A percentile compares a stretch with the other conserved stretches of the same genome.
These are phyloP conservation scores for Glaucomys volans DNA, from an alignment of 2,113 vertebrate species.

Conservation along the genomic window DNA sequence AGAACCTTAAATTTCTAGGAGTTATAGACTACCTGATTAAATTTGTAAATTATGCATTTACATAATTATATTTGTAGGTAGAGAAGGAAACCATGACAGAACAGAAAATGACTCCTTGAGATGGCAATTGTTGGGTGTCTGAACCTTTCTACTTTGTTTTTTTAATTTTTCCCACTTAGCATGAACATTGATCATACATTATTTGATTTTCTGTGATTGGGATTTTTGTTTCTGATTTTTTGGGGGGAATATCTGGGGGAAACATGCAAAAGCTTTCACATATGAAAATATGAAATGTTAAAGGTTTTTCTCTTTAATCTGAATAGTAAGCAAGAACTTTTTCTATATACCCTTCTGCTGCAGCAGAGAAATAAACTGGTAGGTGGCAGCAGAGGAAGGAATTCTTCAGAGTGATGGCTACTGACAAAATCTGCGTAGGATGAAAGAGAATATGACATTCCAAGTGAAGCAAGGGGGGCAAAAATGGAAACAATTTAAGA, in stretches of 20 bases:
- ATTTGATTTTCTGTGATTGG: constrained; percentile 54
- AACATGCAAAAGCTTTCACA: constrained; percentile 54
- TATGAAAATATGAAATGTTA: constrained; percentile 76
- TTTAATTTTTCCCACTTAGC: constrained; percentile 48
- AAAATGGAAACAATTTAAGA: constrained; percentile 75
- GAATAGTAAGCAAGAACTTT: constrained; percentile 86
- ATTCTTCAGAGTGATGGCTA: constrained; percentile 80
- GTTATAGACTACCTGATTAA: constrained; percentile 37
- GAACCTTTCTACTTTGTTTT: background rate
- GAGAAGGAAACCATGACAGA: background rate
- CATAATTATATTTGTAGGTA: constrained; percentile 11
- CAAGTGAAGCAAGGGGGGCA: constrained; percentile 76
- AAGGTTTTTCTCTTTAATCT: constrained; percentile 74
- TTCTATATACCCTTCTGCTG: constrained; percentile 90
- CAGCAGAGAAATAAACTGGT: constrained; percentile 89
- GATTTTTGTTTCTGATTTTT: constrained; percentile 56
- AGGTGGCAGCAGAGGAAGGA: constrained; percentile 88
- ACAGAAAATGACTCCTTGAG: constrained; percentile 41
- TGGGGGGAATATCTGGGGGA: constrained; percentile 32
- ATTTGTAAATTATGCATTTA: background rate
- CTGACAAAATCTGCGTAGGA: constrained; percentile 79
- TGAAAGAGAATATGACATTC: constrained; percentile 79
- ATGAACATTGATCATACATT: constrained; percentile 65
- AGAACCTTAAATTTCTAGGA: constrained; percentile 46
- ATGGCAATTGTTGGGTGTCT: constrained; percentile 38